Percentiles rank a stretch among this genome's conserved stretches.
phyloP scores from a whole-genome alignment of 2,797 vertebrate genomes.

The Halcyon smyrnensis region DNA sequence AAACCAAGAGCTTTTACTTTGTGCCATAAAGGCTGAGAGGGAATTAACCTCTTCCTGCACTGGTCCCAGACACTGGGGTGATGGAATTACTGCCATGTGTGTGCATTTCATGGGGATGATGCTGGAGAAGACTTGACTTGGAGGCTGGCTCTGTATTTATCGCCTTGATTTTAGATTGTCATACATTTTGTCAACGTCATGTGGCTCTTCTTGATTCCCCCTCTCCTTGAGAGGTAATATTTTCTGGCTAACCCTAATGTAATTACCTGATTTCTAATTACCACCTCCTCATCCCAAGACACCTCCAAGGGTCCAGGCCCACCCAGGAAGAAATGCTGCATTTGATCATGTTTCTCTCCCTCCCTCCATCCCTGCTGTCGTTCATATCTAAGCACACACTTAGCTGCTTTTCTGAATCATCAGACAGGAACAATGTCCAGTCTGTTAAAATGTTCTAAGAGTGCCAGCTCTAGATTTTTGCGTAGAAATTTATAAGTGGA shows the following conservation, averaged over 20 bases:
- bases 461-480: background rate
- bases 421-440: background rate
- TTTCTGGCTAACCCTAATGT: background rate
- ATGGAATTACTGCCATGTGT: background rate
- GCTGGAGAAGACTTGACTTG: background rate
- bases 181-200: background rate
- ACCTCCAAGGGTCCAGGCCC: background rate
- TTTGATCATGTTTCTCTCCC: background rate
- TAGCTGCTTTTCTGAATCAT: background rate
- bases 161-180: background rate
- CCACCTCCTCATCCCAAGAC: background rate
- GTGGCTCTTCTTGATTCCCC: background rate
- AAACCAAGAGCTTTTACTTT: conserved; percentile 22
- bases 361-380: rapidly evolving
- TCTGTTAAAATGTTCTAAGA: background rate
- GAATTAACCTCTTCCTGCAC: conserved; percentile 46
- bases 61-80: background rate
- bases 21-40: background rate
- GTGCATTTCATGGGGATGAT: rapidly evolving
- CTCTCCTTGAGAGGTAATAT: background rate
- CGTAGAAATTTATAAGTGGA: background rate
- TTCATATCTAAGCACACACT: background rate
- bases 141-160: background rate
- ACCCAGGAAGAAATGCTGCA: background rate
- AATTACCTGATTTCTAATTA: background rate